phyloP scores from a whole-genome alignment of 2,888 invertebrate species.

The Dichetophora obliterata region DNA sequence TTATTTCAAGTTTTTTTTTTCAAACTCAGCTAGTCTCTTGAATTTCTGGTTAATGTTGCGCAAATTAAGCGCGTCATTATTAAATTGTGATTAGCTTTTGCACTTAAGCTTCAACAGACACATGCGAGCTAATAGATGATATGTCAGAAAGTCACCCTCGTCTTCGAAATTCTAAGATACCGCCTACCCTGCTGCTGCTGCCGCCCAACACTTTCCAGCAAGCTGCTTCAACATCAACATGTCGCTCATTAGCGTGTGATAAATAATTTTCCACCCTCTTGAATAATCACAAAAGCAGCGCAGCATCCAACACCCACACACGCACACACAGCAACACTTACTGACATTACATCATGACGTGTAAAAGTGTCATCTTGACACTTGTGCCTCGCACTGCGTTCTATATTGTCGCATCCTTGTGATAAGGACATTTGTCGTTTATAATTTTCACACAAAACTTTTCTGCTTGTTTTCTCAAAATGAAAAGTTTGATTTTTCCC shows the following conservation, averaged over 20 bases:
- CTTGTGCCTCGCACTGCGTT: not conserved
- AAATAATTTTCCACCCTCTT: constrained; percentile 35
- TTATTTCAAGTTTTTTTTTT: not conserved
- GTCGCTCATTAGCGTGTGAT: constrained; percentile 27
- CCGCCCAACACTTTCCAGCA: not conserved
- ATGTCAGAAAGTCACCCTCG: constrained; percentile 26
- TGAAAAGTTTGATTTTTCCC: constrained; percentile 27
- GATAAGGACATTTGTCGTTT: constrained; percentile 22
- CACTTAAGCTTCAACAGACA: constrained; percentile 29
- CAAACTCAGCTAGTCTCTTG: not conserved
- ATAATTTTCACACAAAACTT: not conserved
- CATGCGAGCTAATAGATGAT: not conserved
- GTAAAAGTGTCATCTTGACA: constrained; percentile 27
- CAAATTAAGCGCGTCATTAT: constrained; percentile 15
- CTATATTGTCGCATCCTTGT: not conserved
- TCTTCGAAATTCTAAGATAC: not conserved
- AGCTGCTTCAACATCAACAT: constrained; percentile 16
- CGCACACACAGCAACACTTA: not conserved
- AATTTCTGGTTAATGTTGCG: not conserved
- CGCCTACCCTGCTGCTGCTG: not conserved
- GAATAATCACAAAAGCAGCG: constrained; percentile 39
- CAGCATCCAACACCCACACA: constrained; percentile 13
- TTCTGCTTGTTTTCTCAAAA: constrained; percentile 10
- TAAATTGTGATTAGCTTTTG: constrained; percentile 34
- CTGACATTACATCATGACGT: not conserved